phyloP scores from a whole-genome alignment of 1,140 invertebrate species.

The Phenacoccus solenopsis region DNA sequence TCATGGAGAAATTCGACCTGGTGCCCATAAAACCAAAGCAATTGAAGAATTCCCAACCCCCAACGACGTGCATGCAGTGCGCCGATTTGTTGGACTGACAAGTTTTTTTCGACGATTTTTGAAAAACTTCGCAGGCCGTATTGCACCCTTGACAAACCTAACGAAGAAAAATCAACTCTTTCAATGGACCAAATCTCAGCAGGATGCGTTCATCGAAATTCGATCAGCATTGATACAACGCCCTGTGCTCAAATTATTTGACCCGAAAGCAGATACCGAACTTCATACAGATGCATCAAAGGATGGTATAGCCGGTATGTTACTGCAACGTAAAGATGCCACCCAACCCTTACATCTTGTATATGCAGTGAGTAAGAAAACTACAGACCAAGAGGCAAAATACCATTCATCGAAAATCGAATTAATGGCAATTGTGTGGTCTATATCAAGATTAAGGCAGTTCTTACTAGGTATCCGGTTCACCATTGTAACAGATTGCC shows the following conservation, averaged over 20 bases:
- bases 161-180: neutral
- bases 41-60: conserved; percentile 4
- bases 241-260: neutral
- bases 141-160: neutral
- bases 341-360: neutral
- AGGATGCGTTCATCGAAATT: neutral
- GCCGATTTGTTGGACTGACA: neutral
- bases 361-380: conserved; percentile 6
- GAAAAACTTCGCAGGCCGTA: neutral
- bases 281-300: conserved; percentile 9
- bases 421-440: conserved; percentile 11
- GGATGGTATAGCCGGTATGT: neutral
- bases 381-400: neutral
- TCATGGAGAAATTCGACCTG: neutral
- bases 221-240: neutral
- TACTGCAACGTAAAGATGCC: neutral
- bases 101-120: conserved; percentile 6
- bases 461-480: neutral
- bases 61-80: neutral
- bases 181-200: neutral
- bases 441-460: neutral
- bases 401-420: conserved; percentile 14
- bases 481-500: conserved; percentile 8
- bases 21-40: neutral
- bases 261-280: neutral